Evolutionary conservation across 1,140 invertebrate species (phyloP).

Genomic region (Acromyrmex heyeri): DNA sequence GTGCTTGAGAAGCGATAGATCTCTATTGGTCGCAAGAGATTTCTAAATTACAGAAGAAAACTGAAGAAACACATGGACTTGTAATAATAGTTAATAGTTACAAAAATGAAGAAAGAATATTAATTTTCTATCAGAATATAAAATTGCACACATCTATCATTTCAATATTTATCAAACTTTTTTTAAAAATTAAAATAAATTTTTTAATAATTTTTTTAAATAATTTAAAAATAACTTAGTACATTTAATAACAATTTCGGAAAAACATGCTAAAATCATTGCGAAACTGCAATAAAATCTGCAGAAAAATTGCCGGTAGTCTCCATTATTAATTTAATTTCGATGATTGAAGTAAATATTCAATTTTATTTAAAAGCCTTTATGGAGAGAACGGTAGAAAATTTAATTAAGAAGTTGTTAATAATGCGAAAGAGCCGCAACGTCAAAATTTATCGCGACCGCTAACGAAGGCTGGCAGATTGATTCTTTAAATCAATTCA

Average conservation of each 20-base stretch:
- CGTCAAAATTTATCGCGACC: not conserved
- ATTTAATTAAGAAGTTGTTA: not conserved
- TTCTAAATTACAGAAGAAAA: not conserved
- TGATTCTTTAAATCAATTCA: slow-evolving; percentile 7
- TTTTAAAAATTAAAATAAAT: not conserved
- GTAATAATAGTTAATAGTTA: not conserved
- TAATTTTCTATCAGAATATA: not conserved
- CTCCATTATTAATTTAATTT: not conserved
- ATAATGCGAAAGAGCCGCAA: not conserved
- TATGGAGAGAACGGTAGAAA: not conserved
- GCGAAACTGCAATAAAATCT: not conserved
- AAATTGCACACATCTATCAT: not conserved
- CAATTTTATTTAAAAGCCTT: not conserved
- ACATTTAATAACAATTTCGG: not conserved
- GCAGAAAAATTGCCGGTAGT: not conserved
- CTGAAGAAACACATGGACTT: not conserved
- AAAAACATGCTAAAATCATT: not conserved
- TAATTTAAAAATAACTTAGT: not conserved
- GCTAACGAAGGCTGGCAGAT: slow-evolving; percentile 11
- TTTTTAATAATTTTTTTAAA: not conserved
- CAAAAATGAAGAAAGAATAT: not conserved
- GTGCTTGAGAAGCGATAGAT: slow-evolving; percentile 30
- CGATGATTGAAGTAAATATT: not conserved
- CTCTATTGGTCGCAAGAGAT: not conserved
- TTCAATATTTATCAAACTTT: not conserved